Evolutionary conservation across 2,797 vertebrate species (phyloP).

Genomic region (Trachops cirrhosus): DNA sequence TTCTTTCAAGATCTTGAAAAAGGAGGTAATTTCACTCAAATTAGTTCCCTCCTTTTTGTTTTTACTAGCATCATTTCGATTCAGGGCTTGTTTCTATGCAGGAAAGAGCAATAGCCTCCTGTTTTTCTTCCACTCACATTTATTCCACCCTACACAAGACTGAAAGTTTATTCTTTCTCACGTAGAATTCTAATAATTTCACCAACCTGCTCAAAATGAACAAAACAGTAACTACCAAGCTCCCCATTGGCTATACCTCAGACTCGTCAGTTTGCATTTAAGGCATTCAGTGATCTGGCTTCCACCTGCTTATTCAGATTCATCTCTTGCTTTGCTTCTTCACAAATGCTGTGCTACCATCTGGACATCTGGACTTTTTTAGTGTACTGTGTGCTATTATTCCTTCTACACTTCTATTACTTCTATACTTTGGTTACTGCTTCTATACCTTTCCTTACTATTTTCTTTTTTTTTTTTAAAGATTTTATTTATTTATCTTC

Average conservation of each 20-base stretch:
- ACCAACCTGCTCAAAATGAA: background rate
- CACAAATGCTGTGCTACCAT: background rate
- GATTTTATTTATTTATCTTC: too few relatives aligned
- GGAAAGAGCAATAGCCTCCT: background rate
- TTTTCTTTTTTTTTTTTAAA: too few relatives aligned
- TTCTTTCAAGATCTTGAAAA: slow-evolving; percentile 15
- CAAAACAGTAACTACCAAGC: background rate
- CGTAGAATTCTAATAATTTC: background rate
- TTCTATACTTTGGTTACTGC: background rate
- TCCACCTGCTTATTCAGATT: background rate
- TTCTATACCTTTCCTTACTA: background rate
- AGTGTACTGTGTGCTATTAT: background rate
- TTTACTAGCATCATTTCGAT: background rate
- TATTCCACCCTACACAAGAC: background rate
- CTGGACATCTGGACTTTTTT: background rate
- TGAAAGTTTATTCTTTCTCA: background rate
- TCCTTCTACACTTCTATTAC: background rate
- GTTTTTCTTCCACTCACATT: background rate
- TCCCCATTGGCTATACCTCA: background rate
- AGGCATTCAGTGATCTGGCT: background rate
- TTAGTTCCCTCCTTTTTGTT: background rate
- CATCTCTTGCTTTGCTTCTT: background rate
- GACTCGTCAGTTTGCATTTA: background rate
- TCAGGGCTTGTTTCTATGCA: background rate
- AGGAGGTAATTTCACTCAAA: background rate